Evolutionary conservation across 2,888 invertebrate genomes (phyloP), one percentile per base, ranked within the genome.

Genomic region (Phortica okadai): DNA sequence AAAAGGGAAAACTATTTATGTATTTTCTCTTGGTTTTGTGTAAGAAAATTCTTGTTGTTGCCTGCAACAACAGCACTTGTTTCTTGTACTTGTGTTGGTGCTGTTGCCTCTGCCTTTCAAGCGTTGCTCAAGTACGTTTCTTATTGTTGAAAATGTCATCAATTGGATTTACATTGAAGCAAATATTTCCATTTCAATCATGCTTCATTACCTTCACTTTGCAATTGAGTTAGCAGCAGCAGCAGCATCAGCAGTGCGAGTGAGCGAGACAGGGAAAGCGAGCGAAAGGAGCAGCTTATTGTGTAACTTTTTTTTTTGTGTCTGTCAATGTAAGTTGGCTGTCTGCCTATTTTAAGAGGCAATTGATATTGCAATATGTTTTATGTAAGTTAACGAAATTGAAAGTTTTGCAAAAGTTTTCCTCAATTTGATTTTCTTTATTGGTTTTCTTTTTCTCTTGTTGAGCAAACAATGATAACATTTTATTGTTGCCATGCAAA

Each of bases 121-220:
- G 50, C 50, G 14, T 14, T 11, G 42, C 70, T 54, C 25, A 72
- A 72, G 70, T 72, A 33, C 50, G 69, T 41, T 69, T 16, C 67
- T 50, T 14, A 54, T 74, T 59, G 69, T 59, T 78, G 76, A 76
- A 78, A 58, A 82, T 82, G 82, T 79, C 78, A 69, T 85, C 87
- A 85, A 85, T 85, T 84, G 83, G 86, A 85, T 85, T 85, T 84
- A 80, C 80, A 84, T 83, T 83, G 80, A 85, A 84, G 84, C 74
- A 74, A 72, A 74, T 86, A 85, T 84, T 85, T 85, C 86, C 86
- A 85, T 87, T 84, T 84, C 80, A 82, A 79, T 78, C 80, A 86
- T 77, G 84, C 86, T 84, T 86, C 87, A 86, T 85, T 85, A 85
- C 84, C 84, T 79, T 25, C 62, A 41, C 54, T 33, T 56, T 33